Evolutionary conservation across 2,797 vertebrate species (phyloP).

Genomic region (Simalia tracyae): DNA sequence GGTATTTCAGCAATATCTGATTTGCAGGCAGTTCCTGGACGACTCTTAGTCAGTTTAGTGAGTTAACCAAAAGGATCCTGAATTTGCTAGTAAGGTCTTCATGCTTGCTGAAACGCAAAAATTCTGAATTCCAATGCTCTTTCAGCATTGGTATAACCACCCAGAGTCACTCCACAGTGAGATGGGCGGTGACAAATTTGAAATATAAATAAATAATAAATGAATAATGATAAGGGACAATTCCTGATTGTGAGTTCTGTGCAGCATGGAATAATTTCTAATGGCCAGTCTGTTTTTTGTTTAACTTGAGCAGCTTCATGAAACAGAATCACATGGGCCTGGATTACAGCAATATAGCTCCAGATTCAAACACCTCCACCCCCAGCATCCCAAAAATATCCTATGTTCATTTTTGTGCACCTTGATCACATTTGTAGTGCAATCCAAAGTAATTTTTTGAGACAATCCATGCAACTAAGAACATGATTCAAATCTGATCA

Average conservation of each 20-base stretch:
- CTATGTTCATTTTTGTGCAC: background rate
- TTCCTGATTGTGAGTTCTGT: background rate
- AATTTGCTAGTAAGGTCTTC: constrained; percentile 10
- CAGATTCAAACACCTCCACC: background rate
- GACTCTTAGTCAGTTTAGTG: background rate
- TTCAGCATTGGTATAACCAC: background rate
- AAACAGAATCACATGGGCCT: background rate
- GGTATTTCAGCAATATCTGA: background rate
- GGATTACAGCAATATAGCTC: background rate
- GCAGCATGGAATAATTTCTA: background rate
- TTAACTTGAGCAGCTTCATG: background rate
- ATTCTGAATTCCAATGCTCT: background rate
- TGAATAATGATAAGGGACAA: background rate
- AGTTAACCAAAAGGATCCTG: background rate
- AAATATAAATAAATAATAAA: no score
- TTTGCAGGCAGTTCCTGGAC: background rate
- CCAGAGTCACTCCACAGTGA: no score
- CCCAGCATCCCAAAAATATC: background rate
- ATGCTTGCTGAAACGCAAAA: background rate
- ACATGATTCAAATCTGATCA: background rate
- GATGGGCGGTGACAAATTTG: no score
- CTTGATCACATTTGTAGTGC: background rate
- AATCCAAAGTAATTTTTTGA: no score
- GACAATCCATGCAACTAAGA: background rate
- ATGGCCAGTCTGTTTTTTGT: background rate